Evolutionary conservation across 2,797 vertebrate species (phyloP), one percentile per base, ranked within the genome.

Genomic region (Tarsius wallacei): DNA sequence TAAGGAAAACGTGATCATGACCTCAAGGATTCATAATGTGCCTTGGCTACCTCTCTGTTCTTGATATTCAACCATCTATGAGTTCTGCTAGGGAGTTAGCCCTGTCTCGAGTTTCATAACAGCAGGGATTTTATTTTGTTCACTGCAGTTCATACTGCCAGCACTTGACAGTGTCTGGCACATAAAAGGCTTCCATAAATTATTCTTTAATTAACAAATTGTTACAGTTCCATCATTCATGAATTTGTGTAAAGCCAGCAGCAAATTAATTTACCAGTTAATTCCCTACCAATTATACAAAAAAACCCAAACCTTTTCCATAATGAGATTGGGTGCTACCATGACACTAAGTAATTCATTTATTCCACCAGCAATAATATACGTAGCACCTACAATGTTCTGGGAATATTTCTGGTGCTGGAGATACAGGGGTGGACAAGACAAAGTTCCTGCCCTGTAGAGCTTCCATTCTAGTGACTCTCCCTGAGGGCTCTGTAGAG

Each of bases 311-410:
- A 81, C 47, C 21, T 33, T 91, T 77, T 26, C 59, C 28, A 11
- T 59, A 22, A 90, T 66, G 49, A 59, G 28, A 83, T 19, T 73
- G 61, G 49, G 17, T 53, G 14, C 55, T n/a, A 13, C 84, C 4
- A 0, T 16, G 28, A 76, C 73, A 76, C 77, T 81, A 49, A 8
- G 42, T 31, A n/a, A 91, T 64, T 76, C 59, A 51, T 21, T 42
- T 64, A 77, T 77, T 51, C 64, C 24, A 28, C n/a, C 80, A 47
- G 71, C 26, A 86, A 89, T 96, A 86, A 89, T 19, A 49, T 17
- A 61, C 9, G 36, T 66, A 73, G 11, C 36, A 71, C n/a, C 19
- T 61, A 12, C 33, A n/a, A 7, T 4, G 2, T n/a, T 7, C 33
- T 63, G 64, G 61, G 8, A 63, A 64, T 68, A 49, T 53, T 82